phyloP scores from a whole-genome alignment of 1,140 invertebrate species.

The Neotoxoptera formosana region DNA sequence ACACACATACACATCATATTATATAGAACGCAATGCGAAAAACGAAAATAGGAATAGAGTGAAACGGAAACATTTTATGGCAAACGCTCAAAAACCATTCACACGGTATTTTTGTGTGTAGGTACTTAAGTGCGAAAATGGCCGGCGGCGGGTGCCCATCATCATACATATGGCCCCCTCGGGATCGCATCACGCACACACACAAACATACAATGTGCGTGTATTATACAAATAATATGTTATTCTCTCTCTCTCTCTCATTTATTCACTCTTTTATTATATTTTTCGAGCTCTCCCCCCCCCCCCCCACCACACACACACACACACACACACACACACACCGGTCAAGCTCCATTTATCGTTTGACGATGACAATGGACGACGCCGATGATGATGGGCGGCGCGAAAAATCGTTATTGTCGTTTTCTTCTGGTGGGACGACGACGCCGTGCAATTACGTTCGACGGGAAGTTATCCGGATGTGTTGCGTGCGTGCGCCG shows the following conservation, averaged over 20 bases:
- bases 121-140: slow-evolving; percentile 5
- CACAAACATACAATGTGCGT: background rate
- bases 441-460: background rate
- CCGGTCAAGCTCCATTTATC: slow-evolving; percentile 58
- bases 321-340: background rate
- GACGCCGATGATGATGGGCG: slow-evolving; percentile 32
- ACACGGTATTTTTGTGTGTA: slow-evolving; percentile 17
- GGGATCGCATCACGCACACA: background rate
- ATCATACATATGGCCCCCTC: background rate
- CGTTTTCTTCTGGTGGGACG: slow-evolving; percentile 1
- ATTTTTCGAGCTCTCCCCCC: no score
- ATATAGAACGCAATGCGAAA: background rate
- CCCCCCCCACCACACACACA: background rate
- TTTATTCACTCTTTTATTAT: no score
- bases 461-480: slow-evolving; percentile 35
- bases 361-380: slow-evolving; percentile 13
- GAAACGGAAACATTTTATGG: background rate
- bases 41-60: slow-evolving; percentile 22
- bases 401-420: slow-evolving; percentile 21
- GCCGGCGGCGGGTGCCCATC: background rate
- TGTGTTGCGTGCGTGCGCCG: background rate
- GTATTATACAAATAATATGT: background rate
- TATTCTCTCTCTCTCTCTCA: background rate
- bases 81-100: background rate
- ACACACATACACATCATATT: background rate